Conservation (phyloP, 2,797 vertebrate species). For the Rousettus madagascariensis region DNA sequence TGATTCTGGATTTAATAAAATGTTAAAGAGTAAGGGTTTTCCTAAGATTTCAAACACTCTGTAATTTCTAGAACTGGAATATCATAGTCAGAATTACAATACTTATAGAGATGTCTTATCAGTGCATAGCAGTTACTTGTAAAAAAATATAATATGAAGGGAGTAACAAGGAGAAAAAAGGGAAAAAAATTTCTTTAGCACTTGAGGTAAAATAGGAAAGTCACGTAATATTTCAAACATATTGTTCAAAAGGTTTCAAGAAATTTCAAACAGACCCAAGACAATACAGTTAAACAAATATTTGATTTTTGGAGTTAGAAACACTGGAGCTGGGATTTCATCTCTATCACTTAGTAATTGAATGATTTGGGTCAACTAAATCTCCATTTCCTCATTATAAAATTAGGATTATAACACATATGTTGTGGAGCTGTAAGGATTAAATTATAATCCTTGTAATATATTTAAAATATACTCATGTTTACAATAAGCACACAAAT, state of each 20-base stretch:
- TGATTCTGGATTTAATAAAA: slow-evolving; percentile 9
- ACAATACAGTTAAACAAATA: neutral
- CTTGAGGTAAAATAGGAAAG: slow-evolving; percentile 15
- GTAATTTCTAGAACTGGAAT: slow-evolving; percentile 31
- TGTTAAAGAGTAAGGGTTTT: slow-evolving; percentile 28
- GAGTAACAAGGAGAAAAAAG: neutral
- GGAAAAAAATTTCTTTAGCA: neutral
- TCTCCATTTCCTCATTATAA: neutral
- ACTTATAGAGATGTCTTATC: neutral
- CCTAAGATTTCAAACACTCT: neutral
- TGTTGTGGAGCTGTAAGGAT: neutral
- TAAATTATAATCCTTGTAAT: neutral
- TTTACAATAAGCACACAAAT: neutral
- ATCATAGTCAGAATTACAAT: slow-evolving; percentile 42
- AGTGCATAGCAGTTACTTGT: neutral
- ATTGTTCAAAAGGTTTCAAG: neutral
- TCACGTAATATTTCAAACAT: neutral
- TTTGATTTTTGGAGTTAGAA: neutral
- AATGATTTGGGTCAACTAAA: neutral
- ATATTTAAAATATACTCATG: neutral
- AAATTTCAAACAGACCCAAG: neutral
- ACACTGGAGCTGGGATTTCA: neutral
- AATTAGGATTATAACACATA: neutral
- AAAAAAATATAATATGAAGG: neutral
- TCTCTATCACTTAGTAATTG: neutral